A percentile compares a stretch with the other conserved stretches of the same genome.
phyloP scores from a whole-genome alignment of 2,113 vertebrate genomes.

The Acrocephalus arundinaceus region DNA sequence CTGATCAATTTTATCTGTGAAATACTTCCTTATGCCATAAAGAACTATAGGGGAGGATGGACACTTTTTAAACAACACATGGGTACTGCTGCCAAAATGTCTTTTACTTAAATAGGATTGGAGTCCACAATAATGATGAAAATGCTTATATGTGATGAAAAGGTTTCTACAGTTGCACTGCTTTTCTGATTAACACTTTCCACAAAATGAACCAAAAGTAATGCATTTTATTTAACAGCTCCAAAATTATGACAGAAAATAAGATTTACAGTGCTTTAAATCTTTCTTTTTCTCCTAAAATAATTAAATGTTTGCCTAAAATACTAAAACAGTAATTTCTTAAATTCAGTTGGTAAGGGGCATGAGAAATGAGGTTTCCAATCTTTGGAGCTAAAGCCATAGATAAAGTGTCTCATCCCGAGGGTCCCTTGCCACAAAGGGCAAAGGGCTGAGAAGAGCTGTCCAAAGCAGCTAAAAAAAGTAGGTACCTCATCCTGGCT shows the following conservation, averaged over 20 bases:
- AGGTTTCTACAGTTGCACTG: background rate
- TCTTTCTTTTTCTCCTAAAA: background rate
- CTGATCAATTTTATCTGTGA: background rate
- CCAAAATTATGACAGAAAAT: background rate
- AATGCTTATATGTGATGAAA: background rate
- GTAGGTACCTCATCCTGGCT: background rate
- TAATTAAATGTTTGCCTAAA: background rate
- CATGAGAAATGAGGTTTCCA: background rate
- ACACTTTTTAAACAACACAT: background rate
- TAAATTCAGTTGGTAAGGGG: background rate
- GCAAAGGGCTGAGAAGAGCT: background rate
- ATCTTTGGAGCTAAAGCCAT: background rate
- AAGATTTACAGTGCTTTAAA: background rate
- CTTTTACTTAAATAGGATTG: slow-evolving; percentile 30
- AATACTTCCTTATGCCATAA: background rate
- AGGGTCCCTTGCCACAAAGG: background rate
- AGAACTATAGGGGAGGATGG: background rate
- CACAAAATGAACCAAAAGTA: background rate
- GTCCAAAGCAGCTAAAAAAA: background rate
- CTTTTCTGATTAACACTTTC: slow-evolving; percentile 7
- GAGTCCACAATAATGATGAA: background rate
- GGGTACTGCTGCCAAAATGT: background rate
- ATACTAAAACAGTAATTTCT: background rate
- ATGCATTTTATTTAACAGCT: background rate
- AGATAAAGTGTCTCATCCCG: background rate